Percentiles rank a stretch among this genome's conserved stretches.
Evolutionary conservation across 64 coral and sea anemone species (phyloP).

Genomic region (Pocillopora damicornis): DNA sequence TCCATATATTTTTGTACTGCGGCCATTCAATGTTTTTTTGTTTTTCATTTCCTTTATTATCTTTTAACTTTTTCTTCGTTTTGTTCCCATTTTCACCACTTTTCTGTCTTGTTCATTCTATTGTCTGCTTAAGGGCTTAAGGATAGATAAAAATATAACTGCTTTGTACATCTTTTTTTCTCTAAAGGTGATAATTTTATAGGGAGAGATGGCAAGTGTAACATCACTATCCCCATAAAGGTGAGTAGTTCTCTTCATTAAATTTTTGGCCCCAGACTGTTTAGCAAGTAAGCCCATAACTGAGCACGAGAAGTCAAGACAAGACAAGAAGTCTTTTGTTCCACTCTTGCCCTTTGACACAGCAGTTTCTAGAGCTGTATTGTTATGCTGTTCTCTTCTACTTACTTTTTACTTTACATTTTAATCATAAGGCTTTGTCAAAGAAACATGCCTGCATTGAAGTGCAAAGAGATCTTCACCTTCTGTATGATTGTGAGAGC

Average conservation of each 20-base stretch:
- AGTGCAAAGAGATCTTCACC: conserved; percentile 53
- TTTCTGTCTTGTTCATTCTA: background rate
- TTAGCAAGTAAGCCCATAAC: background rate
- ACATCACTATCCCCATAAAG: conserved; percentile 31
- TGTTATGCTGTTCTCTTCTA: background rate
- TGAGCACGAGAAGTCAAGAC: too few relatives aligned
- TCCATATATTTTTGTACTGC: too few relatives aligned
- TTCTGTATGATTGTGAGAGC: conserved; percentile 83
- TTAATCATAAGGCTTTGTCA: conserved; percentile 66
- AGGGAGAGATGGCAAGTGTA: conserved; percentile 54
- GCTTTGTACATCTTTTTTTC: background rate
- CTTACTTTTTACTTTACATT: background rate
- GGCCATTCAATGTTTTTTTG: background rate
- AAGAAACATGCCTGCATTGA: conserved; percentile 99
- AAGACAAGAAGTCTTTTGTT: too few relatives aligned
- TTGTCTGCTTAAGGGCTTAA: background rate
- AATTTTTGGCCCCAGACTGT: background rate
- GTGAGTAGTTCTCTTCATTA: background rate
- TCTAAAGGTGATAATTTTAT: conserved; percentile 59
- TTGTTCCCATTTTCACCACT: background rate
- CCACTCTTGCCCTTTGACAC: too few relatives aligned
- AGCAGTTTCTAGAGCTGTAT: too few relatives aligned
- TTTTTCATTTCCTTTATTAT: background rate
- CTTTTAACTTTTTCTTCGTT: background rate
- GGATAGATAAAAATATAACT: background rate